These are phyloP conservation scores for Galemys pyrenaicus DNA, from an alignment of 2,113 vertebrate species.

Conservation along the genomic window DNA sequence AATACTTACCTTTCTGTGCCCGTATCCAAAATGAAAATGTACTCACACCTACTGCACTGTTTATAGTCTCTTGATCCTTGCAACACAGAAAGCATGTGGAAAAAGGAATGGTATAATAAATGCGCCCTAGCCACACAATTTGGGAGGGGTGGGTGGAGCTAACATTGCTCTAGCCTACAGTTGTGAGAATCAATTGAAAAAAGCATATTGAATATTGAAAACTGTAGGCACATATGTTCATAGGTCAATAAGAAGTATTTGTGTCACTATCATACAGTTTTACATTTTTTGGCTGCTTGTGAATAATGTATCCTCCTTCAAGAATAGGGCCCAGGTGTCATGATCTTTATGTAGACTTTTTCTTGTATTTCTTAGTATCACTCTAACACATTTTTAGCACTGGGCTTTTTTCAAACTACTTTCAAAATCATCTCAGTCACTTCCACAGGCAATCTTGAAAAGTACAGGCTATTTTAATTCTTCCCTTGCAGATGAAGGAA, in stretches of 20 bases:
- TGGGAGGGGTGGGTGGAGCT: too few relatives aligned
- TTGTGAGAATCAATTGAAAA: background rate
- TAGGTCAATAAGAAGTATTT: background rate
- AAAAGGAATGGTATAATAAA: too few relatives aligned
- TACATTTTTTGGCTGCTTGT: background rate
- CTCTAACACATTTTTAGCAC: background rate
- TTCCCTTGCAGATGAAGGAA: background rate
- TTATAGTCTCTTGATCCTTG: background rate
- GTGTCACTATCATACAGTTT: background rate
- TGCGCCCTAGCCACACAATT: background rate
- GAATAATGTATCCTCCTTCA: background rate
- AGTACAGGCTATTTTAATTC: background rate
- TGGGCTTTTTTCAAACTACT: background rate
- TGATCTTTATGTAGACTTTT: background rate
- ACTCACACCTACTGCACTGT: background rate
- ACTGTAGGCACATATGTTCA: too few relatives aligned
- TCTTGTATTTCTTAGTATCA: background rate
- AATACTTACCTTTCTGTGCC: background rate
- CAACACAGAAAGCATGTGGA: background rate
- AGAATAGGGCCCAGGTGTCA: background rate
- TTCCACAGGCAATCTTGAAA: background rate
- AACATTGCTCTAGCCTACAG: background rate
- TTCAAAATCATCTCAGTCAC: background rate
- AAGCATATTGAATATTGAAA: too few relatives aligned
- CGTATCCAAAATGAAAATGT: background rate